Base-by-base conservation (phyloP, 2,113 vertebrate species). In the Apistogramma diplotaenia region DNA sequence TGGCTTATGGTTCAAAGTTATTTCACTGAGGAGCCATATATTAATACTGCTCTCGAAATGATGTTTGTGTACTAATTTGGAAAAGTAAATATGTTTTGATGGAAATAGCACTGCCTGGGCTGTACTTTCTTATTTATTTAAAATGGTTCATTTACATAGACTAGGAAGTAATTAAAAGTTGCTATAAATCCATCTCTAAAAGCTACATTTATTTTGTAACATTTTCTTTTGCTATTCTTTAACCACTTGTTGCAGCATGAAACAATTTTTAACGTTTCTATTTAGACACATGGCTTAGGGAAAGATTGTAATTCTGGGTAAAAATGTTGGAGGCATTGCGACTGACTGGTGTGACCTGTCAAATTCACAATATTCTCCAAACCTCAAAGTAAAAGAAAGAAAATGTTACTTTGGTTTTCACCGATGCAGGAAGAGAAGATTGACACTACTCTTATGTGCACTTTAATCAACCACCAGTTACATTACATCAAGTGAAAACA, bases 1-100 rank as follows among this genome's bases (percentile, higher is more conserved):
- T 71, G 75, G 40, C 21, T 46, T 37, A 54, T 27, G 27, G 56
- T 79, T 92, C 53, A 89, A 74, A 65, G 78, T 79, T 33, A 33
- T 67, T 59, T 79, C 27, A 27, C 35, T 31, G 15, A 33, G 33
- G 57, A 78, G 59, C 33, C 4, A 74, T 33, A 43, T 55, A 60
- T 76, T 33, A 76, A 46, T 13, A 2, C 13, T 33, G 43, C 43
- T 60, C 31, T 5, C 27, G 46, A 37, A 80, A 29, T 29, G 0
- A 40, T 27, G 3, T 71, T 70, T 58, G 15, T 58, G 27, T 51
- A 27, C 61, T 49, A 25, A 72, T 58, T 56, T 62, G 5, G n/a
- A 33, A 58, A 21, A 15, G 29, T n/a, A 70, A 71, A 71, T 49
- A 33, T 33, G 21, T 37, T 84, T 62, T 72, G 13, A 55, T 46